Evolutionary conservation across 1,140 invertebrate species (phyloP).

Genomic region (Plectrocnemia conspersa): DNA sequence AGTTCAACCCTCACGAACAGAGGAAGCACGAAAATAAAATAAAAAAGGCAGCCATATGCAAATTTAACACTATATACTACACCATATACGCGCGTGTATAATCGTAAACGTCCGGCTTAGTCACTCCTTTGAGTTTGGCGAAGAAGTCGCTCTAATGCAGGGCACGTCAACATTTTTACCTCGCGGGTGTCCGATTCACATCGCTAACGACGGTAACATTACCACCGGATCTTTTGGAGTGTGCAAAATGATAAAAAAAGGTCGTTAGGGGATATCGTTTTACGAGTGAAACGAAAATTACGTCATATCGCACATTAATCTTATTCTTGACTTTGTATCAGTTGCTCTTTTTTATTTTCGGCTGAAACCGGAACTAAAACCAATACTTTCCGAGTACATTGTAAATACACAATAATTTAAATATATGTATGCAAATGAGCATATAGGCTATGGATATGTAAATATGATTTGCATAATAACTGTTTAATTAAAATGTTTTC

Average conservation of each 20-base stretch:
- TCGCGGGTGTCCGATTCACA: not conserved
- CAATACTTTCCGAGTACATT: too few species aligned
- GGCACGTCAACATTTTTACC: too few species aligned
- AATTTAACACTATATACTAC: slow-evolving; percentile 10
- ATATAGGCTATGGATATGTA: too few species aligned
- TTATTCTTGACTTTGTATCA: not conserved
- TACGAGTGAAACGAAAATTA: not conserved
- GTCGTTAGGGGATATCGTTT: not conserved
- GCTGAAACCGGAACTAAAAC: too few species aligned
- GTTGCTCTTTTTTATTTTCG: slow-evolving; percentile 2
- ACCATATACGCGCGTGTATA: slow-evolving; percentile 5
- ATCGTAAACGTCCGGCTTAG: slow-evolving; percentile 14
- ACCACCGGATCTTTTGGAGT: too few species aligned
- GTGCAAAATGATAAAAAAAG: not conserved
- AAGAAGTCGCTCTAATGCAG: too few species aligned
- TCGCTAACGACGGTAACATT: not conserved
- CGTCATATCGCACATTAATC: not conserved
- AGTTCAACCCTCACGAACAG: not conserved
- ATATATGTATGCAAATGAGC: too few species aligned
- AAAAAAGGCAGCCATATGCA: slow-evolving; percentile 21
- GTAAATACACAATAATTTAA: too few species aligned
- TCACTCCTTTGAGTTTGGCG: slow-evolving; percentile 12
- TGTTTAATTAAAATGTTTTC: too few species aligned
- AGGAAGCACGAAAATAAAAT: not conserved
- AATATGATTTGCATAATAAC: too few species aligned